phyloP scores from a whole-genome alignment of 2,888 invertebrate genomes.

The Noctua pronuba region DNA sequence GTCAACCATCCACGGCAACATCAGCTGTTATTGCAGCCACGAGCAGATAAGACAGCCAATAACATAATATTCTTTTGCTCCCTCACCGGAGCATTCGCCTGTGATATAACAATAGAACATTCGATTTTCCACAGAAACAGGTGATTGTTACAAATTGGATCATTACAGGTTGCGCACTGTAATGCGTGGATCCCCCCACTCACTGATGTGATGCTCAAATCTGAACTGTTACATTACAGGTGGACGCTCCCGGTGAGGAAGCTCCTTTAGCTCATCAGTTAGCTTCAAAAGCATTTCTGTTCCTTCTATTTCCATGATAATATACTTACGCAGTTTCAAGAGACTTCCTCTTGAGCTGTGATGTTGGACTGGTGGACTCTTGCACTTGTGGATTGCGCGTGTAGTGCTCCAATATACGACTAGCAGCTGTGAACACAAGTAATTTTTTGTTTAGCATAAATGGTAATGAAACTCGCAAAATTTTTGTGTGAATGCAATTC shows the following conservation, averaged over 20 bases:
- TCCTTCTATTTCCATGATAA: too few relatives aligned
- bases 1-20: neutral
- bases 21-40: neutral
- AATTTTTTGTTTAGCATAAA: neutral
- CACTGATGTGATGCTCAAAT: neutral
- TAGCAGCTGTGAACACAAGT: slow-evolving; percentile 79
- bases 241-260: neutral
- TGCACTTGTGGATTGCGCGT: slow-evolving; percentile 79
- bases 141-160: neutral
- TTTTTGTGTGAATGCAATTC: neutral
- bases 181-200: neutral
- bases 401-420: slow-evolving; percentile 87
- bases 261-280: neutral
- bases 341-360: slow-evolving; percentile 78
- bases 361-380: slow-evolving; percentile 72
- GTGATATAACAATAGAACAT: neutral
- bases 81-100: too few relatives aligned
- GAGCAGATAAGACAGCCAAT: neutral
- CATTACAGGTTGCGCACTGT: neutral
- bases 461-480: neutral
- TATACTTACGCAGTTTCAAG: slow-evolving; percentile 68
- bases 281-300: neutral
- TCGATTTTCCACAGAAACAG: neutral
- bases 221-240: neutral
- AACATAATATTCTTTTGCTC: neutral